phyloP scores from a whole-genome alignment of 2,113 vertebrate genomes.

The Ibidorhyncha struthersii region DNA sequence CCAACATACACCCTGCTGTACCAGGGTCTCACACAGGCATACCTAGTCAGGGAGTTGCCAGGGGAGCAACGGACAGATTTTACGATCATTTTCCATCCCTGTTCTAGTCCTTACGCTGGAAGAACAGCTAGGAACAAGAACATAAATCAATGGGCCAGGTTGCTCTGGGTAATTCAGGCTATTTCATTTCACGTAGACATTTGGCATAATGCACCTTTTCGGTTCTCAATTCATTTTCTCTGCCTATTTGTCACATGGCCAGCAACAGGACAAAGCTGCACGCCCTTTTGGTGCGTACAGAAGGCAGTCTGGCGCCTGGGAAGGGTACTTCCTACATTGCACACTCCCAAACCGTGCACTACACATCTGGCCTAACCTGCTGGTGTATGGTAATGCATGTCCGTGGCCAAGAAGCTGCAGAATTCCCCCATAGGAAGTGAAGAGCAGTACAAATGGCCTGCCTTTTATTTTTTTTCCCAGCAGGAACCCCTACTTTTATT shows the following conservation, averaged over 20 bases:
- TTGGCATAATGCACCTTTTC: background rate
- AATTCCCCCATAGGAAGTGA: background rate
- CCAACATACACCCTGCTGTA: background rate
- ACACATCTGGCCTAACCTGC: background rate
- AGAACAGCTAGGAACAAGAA: background rate
- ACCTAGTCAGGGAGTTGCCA: background rate
- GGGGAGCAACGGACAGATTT: background rate
- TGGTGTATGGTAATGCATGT: background rate
- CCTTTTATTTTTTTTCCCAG: background rate
- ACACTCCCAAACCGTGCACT: background rate
- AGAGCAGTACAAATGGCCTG: background rate
- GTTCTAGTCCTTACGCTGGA: background rate
- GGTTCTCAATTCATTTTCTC: background rate
- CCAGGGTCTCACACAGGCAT: background rate
- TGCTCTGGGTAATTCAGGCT: background rate
- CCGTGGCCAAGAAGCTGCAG: background rate
- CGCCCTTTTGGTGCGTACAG: background rate
- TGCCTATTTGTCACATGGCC: background rate
- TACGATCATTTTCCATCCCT: background rate
- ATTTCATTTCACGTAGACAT: background rate
- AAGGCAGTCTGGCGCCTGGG: background rate
- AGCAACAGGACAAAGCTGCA: background rate
- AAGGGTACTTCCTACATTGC: background rate
- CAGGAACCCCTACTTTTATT: background rate
- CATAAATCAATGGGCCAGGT: background rate